These are phyloP conservation scores for Drosophila punjabiensis DNA, from an alignment of 1,140 invertebrate species.

Conservation along the genomic window DNA sequence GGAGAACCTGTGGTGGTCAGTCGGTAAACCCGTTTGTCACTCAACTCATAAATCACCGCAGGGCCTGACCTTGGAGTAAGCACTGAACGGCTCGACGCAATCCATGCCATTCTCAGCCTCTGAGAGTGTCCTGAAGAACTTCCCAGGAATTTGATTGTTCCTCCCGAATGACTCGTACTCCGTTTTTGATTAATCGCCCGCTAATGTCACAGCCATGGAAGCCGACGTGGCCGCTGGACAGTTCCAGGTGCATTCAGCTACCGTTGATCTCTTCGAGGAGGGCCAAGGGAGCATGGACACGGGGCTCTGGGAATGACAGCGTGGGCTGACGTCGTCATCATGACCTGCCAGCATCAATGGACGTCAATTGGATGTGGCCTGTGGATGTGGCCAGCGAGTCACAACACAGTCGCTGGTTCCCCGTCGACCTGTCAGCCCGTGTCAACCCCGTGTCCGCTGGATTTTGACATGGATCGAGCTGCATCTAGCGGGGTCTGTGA, in stretches of 20 bases:
- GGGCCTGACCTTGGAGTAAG: slow-evolving; percentile 63
- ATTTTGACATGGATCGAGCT: slow-evolving; percentile 33
- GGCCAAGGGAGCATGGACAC: not conserved
- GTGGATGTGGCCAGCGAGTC: slow-evolving; percentile 58
- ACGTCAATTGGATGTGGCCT: slow-evolving; percentile 67
- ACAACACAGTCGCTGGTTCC: slow-evolving; percentile 46
- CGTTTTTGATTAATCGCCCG: slow-evolving; percentile 65
- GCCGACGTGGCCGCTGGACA: slow-evolving; percentile 20
- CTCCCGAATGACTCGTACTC: slow-evolving; percentile 8
- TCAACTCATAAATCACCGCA: slow-evolving; percentile 72
- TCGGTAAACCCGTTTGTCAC: slow-evolving; percentile 75
- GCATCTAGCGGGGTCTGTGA: slow-evolving; percentile 20
- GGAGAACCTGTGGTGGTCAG: slow-evolving; percentile 32
- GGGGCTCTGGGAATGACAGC: slow-evolving; percentile 16
- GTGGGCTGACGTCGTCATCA: slow-evolving; percentile 58
- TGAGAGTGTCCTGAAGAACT: slow-evolving; percentile 62
- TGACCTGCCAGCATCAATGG: slow-evolving; percentile 67
- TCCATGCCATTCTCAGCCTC: slow-evolving; percentile 6
- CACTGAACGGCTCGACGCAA: slow-evolving; percentile 1
- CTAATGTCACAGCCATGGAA: slow-evolving; percentile 63
- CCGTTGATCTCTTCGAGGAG: slow-evolving; percentile 15
- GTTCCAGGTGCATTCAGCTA: slow-evolving; percentile 32
- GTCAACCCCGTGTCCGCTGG: slow-evolving; percentile 59
- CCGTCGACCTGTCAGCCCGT: slow-evolving; percentile 69
- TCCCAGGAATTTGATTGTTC: slow-evolving; percentile 62